These are phyloP conservation scores for Arothron firmamentum DNA, from an alignment of 2,113 vertebrate genomes.

Conservation along the genomic window DNA sequence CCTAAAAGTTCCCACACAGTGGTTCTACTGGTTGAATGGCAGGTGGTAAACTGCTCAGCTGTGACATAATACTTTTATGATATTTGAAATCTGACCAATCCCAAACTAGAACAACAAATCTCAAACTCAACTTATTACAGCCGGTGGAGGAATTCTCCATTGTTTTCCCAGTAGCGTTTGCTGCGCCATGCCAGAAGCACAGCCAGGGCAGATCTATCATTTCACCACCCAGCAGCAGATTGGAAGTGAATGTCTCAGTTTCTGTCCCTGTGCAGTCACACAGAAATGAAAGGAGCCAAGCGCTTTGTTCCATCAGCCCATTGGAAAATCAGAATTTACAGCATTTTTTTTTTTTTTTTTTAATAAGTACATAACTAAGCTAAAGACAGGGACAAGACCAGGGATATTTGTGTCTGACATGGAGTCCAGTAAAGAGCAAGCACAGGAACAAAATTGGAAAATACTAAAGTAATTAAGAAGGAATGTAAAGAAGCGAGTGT, in stretches of 20 bases:
- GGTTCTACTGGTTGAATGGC: background rate
- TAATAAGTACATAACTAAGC: too few species aligned
- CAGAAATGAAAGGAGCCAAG: constrained; percentile 64
- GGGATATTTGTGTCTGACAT: constrained; percentile 7
- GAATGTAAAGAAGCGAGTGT: constrained; percentile 24
- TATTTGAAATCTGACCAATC: too few species aligned
- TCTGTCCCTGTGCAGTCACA: constrained; percentile 71
- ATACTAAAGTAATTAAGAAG: constrained; percentile 28
- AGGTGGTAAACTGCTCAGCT: too few species aligned
- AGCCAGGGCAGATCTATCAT: constrained; percentile 39
- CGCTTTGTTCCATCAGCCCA: constrained; percentile 66
- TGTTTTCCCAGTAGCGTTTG: background rate
- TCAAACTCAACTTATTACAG: too few species aligned
- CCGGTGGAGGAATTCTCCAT: background rate
- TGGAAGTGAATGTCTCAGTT: constrained; percentile 56
- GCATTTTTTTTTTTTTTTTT: too few species aligned
- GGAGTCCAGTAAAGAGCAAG: background rate
- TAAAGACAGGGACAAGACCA: too few species aligned
- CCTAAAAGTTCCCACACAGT: too few species aligned
- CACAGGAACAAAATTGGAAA: constrained; percentile 14
- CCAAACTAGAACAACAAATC: too few species aligned
- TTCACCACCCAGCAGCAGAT: constrained; percentile 43
- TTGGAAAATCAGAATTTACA: constrained; percentile 53
- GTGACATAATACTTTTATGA: too few species aligned
- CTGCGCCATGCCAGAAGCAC: constrained; percentile 15